Base-by-base conservation (phyloP, 2,888 invertebrate species). In the Watsonalla binaria region DNA sequence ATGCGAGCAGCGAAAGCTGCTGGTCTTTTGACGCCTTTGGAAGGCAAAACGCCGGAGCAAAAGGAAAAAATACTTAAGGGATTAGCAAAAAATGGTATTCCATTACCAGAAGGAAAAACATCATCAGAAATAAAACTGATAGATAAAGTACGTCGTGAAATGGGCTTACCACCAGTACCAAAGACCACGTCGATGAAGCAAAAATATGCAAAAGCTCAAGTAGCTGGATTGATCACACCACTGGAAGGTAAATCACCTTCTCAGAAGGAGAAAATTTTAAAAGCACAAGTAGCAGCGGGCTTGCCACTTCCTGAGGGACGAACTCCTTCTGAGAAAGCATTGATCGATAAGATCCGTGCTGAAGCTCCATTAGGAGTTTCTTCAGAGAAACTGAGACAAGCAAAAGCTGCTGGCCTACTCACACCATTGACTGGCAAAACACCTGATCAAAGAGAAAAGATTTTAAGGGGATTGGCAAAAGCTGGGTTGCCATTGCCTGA, bases 351-450 rank as follows among this genome's bases (percentile, higher is more conserved):
- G 57, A 37, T 65, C 5, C 63, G 56, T 54, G 49, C 54, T 24
- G 35, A 13, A 49, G 1, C 47, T 51, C 59, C 59, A 9, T 42
- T 54, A 59, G 61, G 15, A 51, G 46, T 54, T 34, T 48, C 61
- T 55, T 55, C 54, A 52, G 54, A 54, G 45, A 58, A 62, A 52
- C 5, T 68, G 34, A 55, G 52, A 50, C 61, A 60, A 52, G 69
- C 68, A 0, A 68, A 67, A 61, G 65, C 59, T n/a, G 62, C 58
- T 6, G 60, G 61, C 0, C 47, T 63, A 11, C 39, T 76, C 13
- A 69, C 70, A 6, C 75, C 76, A 5, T 54, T 76, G 15, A 59
- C 61, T 51, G 74, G 75, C 4, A 77, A 76, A 59, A 62, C 70
- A 6, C 60, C 57, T 6, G 56, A 66, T 33, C 66, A 76, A 54